Evolutionary conservation across 2,113 vertebrate species (phyloP).

Genomic region (Semicossyphus pulcher): DNA sequence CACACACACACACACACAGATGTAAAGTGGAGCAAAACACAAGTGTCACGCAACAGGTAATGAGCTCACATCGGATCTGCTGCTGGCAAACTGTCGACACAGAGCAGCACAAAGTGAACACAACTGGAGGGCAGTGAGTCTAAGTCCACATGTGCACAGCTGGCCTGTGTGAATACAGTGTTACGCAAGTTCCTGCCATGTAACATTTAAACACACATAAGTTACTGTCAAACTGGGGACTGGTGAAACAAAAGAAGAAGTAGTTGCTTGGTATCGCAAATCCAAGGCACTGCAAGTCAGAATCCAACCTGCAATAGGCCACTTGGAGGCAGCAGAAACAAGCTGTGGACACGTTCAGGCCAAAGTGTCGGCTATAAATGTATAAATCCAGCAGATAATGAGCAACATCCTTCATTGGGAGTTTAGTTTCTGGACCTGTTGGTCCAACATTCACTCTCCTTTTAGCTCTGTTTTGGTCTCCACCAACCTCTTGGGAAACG

Average conservation of each 20-base stretch:
- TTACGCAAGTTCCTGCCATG: not conserved
- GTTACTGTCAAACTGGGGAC: not conserved
- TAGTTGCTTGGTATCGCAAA: not conserved
- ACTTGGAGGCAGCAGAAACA: no score
- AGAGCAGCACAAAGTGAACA: conserved; percentile 21
- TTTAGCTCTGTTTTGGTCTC: no score
- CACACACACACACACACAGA: not conserved
- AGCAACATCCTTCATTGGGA: no score
- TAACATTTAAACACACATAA: not conserved
- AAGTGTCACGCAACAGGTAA: conserved; percentile 35
- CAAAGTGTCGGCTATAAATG: no score
- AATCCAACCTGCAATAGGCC: no score
- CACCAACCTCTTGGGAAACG: no score
- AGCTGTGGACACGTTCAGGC: no score
- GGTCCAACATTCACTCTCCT: no score
- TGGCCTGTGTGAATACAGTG: not conserved
- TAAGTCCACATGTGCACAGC: not conserved
- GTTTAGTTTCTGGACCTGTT: no score
- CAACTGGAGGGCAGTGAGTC: not conserved
- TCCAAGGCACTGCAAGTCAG: not conserved
- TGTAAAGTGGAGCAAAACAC: conserved; percentile 27
- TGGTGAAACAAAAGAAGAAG: not conserved
- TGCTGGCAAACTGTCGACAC: conserved; percentile 32
- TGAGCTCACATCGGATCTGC: conserved; percentile 19
- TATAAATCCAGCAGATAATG: no score